These are phyloP conservation scores for Glandiceps talaboti DNA, from an alignment of 53 echinoderm and acorn worm genomes.

Conservation along the genomic window DNA sequence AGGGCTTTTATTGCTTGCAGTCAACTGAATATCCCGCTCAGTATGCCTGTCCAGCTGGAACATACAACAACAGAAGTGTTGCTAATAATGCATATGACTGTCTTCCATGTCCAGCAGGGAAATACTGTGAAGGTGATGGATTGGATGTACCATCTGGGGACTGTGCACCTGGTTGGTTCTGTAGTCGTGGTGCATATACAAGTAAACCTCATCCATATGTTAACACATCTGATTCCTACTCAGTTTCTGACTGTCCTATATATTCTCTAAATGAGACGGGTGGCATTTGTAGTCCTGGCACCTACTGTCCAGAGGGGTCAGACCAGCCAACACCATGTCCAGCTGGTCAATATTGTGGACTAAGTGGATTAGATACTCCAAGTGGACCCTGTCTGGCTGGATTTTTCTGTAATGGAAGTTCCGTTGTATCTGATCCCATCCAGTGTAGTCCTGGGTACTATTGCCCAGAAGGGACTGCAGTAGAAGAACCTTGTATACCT, in stretches of 20 bases:
- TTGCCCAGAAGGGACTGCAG: constrained; percentile 81
- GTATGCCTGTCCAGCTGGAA: constrained; percentile 83
- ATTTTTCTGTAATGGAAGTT: constrained; percentile 93
- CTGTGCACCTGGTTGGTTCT: constrained; percentile 90
- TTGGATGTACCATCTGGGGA: constrained; percentile 65
- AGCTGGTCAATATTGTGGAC: constrained; percentile 60
- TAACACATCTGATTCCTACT: constrained; percentile 29
- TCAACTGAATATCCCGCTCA: constrained; percentile 57
- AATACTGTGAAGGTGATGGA: constrained; percentile 84
- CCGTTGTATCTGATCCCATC: constrained; percentile 47
- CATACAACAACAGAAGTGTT: constrained; percentile 72
- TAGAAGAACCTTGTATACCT: constrained; percentile 82
- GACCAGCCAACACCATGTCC: constrained; percentile 59
- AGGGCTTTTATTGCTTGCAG: constrained; percentile 81
- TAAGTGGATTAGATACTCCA: constrained; percentile 51
- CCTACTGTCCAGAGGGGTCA: constrained; percentile 78
- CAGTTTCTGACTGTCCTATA: constrained; percentile 70
- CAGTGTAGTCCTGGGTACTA: constrained; percentile 76
- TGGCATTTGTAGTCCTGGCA: constrained; percentile 84
- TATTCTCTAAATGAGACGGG: constrained; percentile 87
- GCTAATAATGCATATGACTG: constrained; percentile 67
- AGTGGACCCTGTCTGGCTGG: constrained; percentile 69
- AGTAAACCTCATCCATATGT: constrained; percentile 55
- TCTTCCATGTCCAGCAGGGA: constrained; percentile 88
- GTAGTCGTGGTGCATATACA: constrained; percentile 66